Conservation (phyloP, 2,113 vertebrate genomes). For the Percina caprodes region DNA sequence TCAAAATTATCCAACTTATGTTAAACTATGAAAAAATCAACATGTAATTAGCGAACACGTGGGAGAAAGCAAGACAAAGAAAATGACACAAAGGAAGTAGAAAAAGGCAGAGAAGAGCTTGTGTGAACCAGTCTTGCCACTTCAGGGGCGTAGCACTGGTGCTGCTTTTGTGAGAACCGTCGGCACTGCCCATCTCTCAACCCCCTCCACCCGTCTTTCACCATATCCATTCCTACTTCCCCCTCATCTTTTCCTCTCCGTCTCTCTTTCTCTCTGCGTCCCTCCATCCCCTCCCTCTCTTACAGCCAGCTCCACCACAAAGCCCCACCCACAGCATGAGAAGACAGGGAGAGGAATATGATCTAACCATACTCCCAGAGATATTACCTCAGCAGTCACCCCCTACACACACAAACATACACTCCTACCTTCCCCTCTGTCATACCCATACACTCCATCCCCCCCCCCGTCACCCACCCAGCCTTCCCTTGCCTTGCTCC, state of each 20-base stretch:
- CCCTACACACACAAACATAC: constrained; percentile 49
- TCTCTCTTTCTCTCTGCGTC: constrained; percentile 26
- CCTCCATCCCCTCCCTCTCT: constrained; percentile 60
- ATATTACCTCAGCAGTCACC: constrained; percentile 75
- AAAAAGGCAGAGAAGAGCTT: not conserved
- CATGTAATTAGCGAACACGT: not conserved
- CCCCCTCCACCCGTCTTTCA: constrained; percentile 64
- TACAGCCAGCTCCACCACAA: constrained; percentile 70
- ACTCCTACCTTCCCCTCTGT: constrained; percentile 74
- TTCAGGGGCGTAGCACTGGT: constrained; percentile 49
- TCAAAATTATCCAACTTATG: not conserved
- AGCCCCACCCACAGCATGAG: constrained; percentile 82
- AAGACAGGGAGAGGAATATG: constrained; percentile 85
- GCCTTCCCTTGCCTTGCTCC: constrained; percentile 59
- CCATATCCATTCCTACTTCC: constrained; percentile 34
- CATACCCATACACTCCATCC: constrained; percentile 58
- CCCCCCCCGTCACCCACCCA: constrained; percentile 26
- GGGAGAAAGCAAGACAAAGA: not conserved
- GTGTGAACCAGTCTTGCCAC: constrained; percentile 68
- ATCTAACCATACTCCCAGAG: constrained; percentile 81
- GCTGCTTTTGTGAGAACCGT: constrained; percentile 57
- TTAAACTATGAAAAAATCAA: not conserved
- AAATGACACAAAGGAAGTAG: not conserved
- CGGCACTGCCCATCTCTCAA: constrained; percentile 57
- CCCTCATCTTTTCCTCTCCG: constrained; percentile 46